Evolutionary conservation across 2,888 invertebrate species (phyloP), one percentile per base, ranked within the genome.

Genomic region (Phanerotoma sp.): DNA sequence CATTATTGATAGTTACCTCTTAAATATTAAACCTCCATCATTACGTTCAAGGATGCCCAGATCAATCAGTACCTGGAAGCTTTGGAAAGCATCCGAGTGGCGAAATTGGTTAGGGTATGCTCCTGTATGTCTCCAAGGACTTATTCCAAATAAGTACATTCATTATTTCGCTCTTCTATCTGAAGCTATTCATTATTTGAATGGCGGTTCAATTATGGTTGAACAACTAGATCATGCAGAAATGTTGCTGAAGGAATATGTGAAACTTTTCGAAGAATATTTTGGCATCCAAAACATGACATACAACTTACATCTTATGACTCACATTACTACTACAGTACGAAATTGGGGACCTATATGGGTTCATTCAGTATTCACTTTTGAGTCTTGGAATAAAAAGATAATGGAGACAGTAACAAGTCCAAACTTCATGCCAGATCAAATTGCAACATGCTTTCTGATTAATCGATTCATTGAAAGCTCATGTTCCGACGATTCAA

Each of bases 321-420:
- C 25, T 7, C 25, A 52, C 30, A 42, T 51, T 16, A n/a, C n/a
- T 30, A 32, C 44, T 25, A 32, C 40, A 11, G 51, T 60, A 4
- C 30, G 49, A 4, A 57, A 51, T 40, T 49, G 48, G 30, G 52
- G 57, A 9, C 55, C 51, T 10, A 37, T 53, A 2, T 58, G 56
- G 56, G 38, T 25, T 1, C 22, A 54, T 22, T 44, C 35, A n/a
- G 48, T 56, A 10, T 59, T 56, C 15, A 9, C 28, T 11, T 58
- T 56, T 22, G 56, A 59, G n/a, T 51, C 57, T 9, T 51, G 48
- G 55, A 56, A 58, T 18, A 38, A 47, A 30, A 56, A 47, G 37
- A 53, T 58, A 4, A 48, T 51, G 3, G 53, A 58, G n/a, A 42
- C 11, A 15, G 7, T 38, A 18, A 38, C 38, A 6, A 38, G 16